These are phyloP conservation scores for Mya arenaria DNA, from an alignment of 1,140 invertebrate species.

Conservation along the genomic window DNA sequence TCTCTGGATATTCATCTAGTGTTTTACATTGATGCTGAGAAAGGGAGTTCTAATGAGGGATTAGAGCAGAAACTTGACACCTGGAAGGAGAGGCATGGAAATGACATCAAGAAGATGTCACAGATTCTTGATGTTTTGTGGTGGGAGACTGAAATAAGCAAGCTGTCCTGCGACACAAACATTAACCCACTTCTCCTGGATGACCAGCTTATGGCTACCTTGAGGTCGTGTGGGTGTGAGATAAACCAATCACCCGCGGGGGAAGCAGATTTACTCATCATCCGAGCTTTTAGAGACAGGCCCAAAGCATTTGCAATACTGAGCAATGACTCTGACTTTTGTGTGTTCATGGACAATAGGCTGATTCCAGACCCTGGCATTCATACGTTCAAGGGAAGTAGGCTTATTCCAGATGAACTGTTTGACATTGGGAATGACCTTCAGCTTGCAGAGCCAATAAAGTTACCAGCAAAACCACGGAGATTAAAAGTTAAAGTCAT, in stretches of 20 bases:
- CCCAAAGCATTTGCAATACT: constrained; percentile 74
- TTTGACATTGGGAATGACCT: constrained; percentile 77
- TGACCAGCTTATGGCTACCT: constrained; percentile 66
- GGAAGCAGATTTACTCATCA: constrained; percentile 75
- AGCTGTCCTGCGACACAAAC: constrained; percentile 59
- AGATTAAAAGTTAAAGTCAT: constrained; percentile 72
- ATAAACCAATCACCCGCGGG: constrained; percentile 67
- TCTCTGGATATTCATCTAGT: constrained; percentile 68
- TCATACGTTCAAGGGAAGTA: too few species aligned
- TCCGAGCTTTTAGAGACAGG: constrained; percentile 67
- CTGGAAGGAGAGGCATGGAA: constrained; percentile 67
- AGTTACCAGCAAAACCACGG: constrained; percentile 67
- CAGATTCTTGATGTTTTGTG: constrained; percentile 69
- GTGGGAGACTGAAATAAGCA: constrained; percentile 53
- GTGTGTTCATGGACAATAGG: constrained; percentile 71
- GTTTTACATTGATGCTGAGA: constrained; percentile 74
- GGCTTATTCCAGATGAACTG: constrained; percentile 63
- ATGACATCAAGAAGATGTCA: constrained; percentile 66
- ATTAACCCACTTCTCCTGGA: constrained; percentile 71
- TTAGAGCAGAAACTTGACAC: constrained; percentile 73
- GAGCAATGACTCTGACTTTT: constrained; percentile 79
- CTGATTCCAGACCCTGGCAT: too few species aligned
- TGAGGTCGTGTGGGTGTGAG: constrained; percentile 72
- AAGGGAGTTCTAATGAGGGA: constrained; percentile 66
- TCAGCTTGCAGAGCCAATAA: constrained; percentile 60